Evolutionary conservation across 2,113 vertebrate genomes (phyloP).

Genomic region (Thalassoma bifasciatum): DNA sequence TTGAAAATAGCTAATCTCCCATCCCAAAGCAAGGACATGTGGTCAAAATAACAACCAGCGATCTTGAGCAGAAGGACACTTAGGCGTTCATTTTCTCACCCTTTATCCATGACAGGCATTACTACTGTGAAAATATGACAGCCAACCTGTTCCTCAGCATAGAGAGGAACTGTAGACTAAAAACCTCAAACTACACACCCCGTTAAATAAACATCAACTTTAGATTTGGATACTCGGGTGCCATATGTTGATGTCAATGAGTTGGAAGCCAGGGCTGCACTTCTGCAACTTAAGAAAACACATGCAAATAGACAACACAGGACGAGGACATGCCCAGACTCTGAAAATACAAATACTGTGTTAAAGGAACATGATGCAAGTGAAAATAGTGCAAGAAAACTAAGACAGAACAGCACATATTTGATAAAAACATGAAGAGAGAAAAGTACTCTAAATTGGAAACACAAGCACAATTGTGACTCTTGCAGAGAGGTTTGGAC

Average conservation of each 20-base stretch:
- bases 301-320: constrained; percentile 9
- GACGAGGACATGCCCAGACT: too few species aligned
- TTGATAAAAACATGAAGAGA: too few species aligned
- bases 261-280: neutral
- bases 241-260: neutral
- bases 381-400: too few species aligned
- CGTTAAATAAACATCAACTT: neutral
- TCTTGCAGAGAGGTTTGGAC: too few species aligned
- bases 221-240: neutral
- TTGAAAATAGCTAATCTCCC: neutral
- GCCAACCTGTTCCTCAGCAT: neutral
- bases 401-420: too few species aligned
- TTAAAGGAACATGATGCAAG: too few species aligned
- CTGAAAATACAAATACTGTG: too few species aligned
- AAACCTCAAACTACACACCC: neutral
- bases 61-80: neutral
- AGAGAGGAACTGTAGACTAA: neutral
- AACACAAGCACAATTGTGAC: too few species aligned
- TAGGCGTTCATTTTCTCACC: neutral
- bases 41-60: constrained; percentile 10
- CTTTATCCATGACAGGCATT: neutral
- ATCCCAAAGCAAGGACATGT: neutral
- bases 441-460: too few species aligned
- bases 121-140: neutral
- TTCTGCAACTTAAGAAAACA: neutral